These are phyloP conservation scores for Rapana venosa DNA, from an alignment of 2,888 invertebrate genomes.

Conservation along the genomic window DNA sequence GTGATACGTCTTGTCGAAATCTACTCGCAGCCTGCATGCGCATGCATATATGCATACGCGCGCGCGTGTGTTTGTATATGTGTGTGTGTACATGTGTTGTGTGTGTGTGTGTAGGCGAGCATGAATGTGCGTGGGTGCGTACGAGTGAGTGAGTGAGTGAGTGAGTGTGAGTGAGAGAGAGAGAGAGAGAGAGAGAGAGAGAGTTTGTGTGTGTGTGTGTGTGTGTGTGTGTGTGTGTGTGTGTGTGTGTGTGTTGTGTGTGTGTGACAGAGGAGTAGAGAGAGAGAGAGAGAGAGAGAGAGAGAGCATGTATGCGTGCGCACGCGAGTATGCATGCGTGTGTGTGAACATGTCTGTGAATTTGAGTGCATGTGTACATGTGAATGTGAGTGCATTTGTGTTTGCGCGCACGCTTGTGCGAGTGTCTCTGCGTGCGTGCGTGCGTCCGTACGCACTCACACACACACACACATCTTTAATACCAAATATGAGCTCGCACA, in stretches of 20 bases:
- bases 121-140: neutral
- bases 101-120: neutral
- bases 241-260: too few relatives aligned
- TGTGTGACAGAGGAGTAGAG: too few relatives aligned
- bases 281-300: too few relatives aligned
- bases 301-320: neutral
- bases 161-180: neutral
- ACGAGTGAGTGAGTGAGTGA: neutral
- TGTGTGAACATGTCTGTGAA: neutral
- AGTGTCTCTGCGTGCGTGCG: neutral
- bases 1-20: too few relatives aligned
- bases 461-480: neutral
- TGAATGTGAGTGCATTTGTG: neutral
- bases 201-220: slow-evolving; percentile 20
- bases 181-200: neutral
- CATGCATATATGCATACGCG: neutral
- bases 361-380: neutral
- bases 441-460: neutral
- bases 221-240: slow-evolving; percentile 6
- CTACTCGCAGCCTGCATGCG: too few relatives aligned
- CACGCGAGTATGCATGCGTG: neutral
- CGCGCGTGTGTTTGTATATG: neutral
- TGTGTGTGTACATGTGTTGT: neutral
- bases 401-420: neutral
- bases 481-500: neutral